Evolutionary conservation across 2,888 invertebrate species (phyloP).

Genomic region (Drosophila pseudotakahashii): DNA sequence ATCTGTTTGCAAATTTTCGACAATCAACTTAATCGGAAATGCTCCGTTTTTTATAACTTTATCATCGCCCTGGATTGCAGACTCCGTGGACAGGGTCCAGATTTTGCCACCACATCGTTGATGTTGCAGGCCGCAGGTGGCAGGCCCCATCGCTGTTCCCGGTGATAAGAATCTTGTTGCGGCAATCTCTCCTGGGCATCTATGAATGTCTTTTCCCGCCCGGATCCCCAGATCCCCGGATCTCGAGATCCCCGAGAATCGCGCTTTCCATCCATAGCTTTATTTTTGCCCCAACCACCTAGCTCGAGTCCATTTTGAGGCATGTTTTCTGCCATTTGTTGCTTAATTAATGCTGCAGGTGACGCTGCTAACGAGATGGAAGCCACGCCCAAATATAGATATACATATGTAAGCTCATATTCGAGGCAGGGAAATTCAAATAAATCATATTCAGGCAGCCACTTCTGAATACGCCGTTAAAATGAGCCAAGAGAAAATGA

Average conservation of each 20-base stretch:
- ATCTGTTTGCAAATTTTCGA: constrained; percentile 76
- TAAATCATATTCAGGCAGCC: constrained; percentile 23
- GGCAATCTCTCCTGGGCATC: constrained; percentile 39
- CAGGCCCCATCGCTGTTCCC: constrained; percentile 11
- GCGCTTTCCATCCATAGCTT: background rate
- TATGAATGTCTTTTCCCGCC: constrained; percentile 25
- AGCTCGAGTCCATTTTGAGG: constrained; percentile 27
- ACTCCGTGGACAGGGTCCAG: constrained; percentile 4
- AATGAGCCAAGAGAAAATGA: background rate
- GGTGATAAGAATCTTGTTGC: constrained; percentile 42
- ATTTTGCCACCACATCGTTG: constrained; percentile 6
- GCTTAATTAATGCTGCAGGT: constrained; percentile 74
- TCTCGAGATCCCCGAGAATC: background rate
- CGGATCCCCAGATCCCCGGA: background rate
- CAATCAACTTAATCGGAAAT: constrained; percentile 64
- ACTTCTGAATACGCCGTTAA: constrained; percentile 1
- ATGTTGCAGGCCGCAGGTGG: constrained; percentile 23
- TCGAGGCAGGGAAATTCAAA: constrained; percentile 13
- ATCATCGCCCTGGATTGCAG: constrained; percentile 47
- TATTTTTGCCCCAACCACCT: background rate
- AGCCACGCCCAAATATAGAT: constrained; percentile 43
- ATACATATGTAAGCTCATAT: constrained; percentile 19
- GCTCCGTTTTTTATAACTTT: constrained; percentile 73
- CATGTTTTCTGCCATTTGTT: constrained; percentile 48
- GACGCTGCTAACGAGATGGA: constrained; percentile 64